These are phyloP conservation scores for Nasonia oneida DNA, from an alignment of 2,888 invertebrate genomes.

Conservation along the genomic window DNA sequence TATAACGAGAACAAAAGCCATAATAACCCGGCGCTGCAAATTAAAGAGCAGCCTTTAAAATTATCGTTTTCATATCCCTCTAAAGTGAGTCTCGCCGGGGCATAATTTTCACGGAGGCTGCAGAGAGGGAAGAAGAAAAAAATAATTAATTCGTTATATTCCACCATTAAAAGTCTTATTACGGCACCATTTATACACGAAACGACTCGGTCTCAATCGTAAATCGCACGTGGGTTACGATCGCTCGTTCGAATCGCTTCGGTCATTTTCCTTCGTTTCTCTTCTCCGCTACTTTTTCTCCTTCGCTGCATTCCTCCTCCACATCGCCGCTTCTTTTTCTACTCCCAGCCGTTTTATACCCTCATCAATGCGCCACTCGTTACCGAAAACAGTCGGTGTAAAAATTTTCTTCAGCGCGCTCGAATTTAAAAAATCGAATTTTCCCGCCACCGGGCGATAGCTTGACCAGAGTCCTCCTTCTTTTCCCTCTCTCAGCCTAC, in stretches of 20 bases:
- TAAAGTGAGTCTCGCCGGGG: background rate
- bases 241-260: conserved; percentile 34
- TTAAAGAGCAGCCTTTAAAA: conserved; percentile 35
- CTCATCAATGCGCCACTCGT: background rate
- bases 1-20: background rate
- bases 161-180: conserved; percentile 47
- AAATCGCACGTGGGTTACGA: conserved; percentile 52
- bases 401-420: background rate
- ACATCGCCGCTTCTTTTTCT: background rate
- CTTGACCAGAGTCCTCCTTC: conserved; percentile 31
- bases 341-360: background rate
- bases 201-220: conserved; percentile 39
- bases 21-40: conserved; percentile 33
- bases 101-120: conserved; percentile 10
- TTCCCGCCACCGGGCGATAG: conserved; percentile 4
- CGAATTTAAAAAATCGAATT: conserved; percentile 51
- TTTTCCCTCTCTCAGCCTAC: conserved; percentile 10
- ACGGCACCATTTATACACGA: conserved; percentile 36
- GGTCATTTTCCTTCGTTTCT: conserved; percentile 6
- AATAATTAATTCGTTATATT: conserved; percentile 52
- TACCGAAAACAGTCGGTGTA: background rate
- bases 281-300: background rate
- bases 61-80: conserved; percentile 40
- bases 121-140: background rate
- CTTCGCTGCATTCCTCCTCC: background rate